Conservation (phyloP, 2,797 vertebrate species). For the Arnoldichthys spilopterus region DNA sequence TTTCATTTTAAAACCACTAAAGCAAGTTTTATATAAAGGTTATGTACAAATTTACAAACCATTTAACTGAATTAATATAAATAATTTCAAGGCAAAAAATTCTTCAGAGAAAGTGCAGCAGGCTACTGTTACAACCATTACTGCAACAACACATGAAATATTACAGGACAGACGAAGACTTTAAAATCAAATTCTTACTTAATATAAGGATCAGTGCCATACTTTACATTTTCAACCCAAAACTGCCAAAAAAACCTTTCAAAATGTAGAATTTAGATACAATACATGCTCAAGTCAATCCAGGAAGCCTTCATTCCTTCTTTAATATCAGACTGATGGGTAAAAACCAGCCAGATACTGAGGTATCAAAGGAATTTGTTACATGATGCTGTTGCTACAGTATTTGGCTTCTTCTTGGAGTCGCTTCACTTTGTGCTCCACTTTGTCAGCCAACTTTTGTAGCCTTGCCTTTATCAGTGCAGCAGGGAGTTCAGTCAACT, state of each 20-base stretch:
- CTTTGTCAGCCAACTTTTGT: rapidly evolving
- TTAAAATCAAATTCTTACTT: neutral
- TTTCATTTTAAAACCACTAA: neutral
- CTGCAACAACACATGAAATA: neutral
- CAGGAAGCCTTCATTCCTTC: neutral
- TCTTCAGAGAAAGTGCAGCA: neutral
- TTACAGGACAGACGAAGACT: neutral
- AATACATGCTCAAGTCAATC: neutral
- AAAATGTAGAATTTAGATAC: too few species aligned
- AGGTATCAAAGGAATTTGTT: neutral
- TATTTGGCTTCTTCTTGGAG: slow-evolving; percentile 31
- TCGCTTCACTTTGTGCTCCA: slow-evolving; percentile 54
- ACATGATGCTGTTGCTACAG: neutral
- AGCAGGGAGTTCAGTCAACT: slow-evolving; percentile 45
- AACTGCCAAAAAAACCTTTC: neutral
- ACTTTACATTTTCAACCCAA: neutral
- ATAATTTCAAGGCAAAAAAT: neutral
- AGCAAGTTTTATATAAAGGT: neutral
- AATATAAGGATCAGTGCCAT: neutral
- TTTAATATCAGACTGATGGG: neutral
- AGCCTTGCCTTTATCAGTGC: rapidly evolving
- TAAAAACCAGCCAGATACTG: neutral
- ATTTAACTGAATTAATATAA: neutral
- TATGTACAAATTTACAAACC: neutral
- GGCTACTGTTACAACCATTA: neutral